Conservation (phyloP, 2,113 vertebrate genomes). For the Mystacornis crossleyi region DNA sequence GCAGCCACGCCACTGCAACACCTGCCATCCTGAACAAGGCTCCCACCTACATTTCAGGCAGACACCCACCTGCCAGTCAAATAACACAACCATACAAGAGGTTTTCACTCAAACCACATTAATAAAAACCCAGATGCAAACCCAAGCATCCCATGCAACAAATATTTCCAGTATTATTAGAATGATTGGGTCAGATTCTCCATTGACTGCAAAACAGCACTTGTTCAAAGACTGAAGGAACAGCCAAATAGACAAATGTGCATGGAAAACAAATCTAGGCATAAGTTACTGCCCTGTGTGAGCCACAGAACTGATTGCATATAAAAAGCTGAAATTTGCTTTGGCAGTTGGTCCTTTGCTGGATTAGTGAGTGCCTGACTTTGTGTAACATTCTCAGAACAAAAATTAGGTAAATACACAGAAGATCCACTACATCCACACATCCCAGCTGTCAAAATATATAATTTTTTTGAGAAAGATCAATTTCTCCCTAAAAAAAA, state of each 20-base stretch:
- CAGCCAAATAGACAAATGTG: constrained; percentile 5
- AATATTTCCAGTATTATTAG: background rate
- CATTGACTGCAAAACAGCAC: background rate
- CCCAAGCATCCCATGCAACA: background rate
- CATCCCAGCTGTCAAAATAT: background rate
- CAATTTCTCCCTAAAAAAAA: background rate
- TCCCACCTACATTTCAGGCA: background rate
- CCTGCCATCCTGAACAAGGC: background rate
- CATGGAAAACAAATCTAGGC: constrained; percentile 43
- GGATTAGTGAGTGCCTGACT: background rate
- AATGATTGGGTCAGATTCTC: background rate
- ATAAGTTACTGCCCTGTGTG: background rate
- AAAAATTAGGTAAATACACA: constrained; percentile 1
- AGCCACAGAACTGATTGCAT: constrained; percentile 1
- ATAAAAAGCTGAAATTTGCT: constrained; percentile 57
- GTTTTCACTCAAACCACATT: background rate
- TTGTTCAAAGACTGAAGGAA: constrained; percentile 32
- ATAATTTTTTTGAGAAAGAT: background rate
- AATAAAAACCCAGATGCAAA: background rate
- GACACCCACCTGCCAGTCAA: background rate
- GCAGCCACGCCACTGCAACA: too few relatives aligned
- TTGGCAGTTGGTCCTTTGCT: constrained; percentile 29
- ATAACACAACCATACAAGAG: accelerated
- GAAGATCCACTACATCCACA: background rate
- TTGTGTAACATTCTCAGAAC: background rate